Evolutionary conservation across 2,113 vertebrate species (phyloP), one percentile per base, ranked within the genome.

Genomic region (Sialia sialis): DNA sequence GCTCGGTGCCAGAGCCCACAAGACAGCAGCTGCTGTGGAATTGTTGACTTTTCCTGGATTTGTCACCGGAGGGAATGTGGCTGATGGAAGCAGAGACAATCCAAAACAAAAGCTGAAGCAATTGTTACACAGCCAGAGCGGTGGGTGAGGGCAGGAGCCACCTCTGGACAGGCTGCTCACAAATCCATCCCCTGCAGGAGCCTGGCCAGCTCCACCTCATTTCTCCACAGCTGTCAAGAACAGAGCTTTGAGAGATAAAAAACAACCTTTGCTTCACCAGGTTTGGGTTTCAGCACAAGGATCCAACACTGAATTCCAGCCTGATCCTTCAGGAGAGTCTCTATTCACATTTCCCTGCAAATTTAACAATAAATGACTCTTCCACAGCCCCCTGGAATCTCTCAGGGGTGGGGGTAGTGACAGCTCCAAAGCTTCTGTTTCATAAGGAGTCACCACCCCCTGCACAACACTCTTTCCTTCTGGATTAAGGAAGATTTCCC

Each of bases 401-500:
- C 56, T 9, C 10, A 9, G 51, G 66, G 38, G 7, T 58, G 66
- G 74, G 56, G 32, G 15, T 44, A 66, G 30, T 2, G 4, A 19
- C 62, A 87, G 75, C 73, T 69, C 78, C 84, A 86, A 46, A 93
- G 87, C 76, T 75, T 27, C 29, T 1, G 67, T 81, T 90, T 75
- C 67, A 2, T 36, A 75, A 85, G 93, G 88, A 84, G 80, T 22
- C 67, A 74, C 34, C 89, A 87, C 46, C 77, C 78, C 68, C 84
- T 70, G 52, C 75, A 72, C 84, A 89, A 84, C 26, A 30, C 77
- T 80, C 89, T 59, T 82, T 93, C 88, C 91, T 87, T 74, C 87
- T 93, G 90, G 85, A 94, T 91, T 90, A 81, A 79, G 64, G 29
- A 75, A 72, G 90, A 91, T 93, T 95, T 89, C 48, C 80, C 81